Base-by-base conservation (phyloP, 2,888 invertebrate species). In the Spodoptera littoralis region DNA sequence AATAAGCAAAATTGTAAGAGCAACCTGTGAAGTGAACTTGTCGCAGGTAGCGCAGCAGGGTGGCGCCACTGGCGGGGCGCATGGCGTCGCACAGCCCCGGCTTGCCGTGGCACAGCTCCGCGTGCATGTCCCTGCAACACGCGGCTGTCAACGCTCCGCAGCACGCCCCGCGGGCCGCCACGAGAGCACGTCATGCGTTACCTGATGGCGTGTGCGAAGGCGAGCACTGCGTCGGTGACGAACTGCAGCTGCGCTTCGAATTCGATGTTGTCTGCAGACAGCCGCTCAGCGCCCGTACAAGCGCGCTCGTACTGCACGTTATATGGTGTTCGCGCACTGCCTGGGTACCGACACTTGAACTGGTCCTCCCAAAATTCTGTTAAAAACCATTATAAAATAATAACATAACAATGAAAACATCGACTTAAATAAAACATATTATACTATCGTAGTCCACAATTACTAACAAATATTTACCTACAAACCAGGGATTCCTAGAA, bases 171-270 rank as follows among this genome's bases (percentile, higher is more conserved):
- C 12, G 2, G 6, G n/a, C n/a, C 11, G 0, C 12, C 0, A 13
- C 18, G 18, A 18, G 18, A 2, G 18, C 18, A 18, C 18, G 18
- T 18, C 18, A 18, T 18, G 18, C 18, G 47, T 27, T 55, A 97
- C 97, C 96, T 95, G 79, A 97, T 96, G 24, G 99, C 99, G 82
- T 98, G 96, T 0, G 97, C 98, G 90, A 99, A 98, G 0, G 98
- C 98, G 96, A 98, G 96, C 0, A 99, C 98, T 9, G 99, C 98
- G 89, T 99, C 99, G 45, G 98, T 97, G 46, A 99, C 99, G 89
- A 99, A 99, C 92, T 99, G 99, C 69, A 99, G 95, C 90, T 99
- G 99, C 81, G 97, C 98, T 89, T 99, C 99, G 84, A 98, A 98
- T 73, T 97, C 97, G 0, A 97, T 97, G 84, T 97, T 97, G 53